Evolutionary conservation across 1,140 invertebrate genomes (phyloP).

Genomic region (Caenorhabditis elegans): DNA sequence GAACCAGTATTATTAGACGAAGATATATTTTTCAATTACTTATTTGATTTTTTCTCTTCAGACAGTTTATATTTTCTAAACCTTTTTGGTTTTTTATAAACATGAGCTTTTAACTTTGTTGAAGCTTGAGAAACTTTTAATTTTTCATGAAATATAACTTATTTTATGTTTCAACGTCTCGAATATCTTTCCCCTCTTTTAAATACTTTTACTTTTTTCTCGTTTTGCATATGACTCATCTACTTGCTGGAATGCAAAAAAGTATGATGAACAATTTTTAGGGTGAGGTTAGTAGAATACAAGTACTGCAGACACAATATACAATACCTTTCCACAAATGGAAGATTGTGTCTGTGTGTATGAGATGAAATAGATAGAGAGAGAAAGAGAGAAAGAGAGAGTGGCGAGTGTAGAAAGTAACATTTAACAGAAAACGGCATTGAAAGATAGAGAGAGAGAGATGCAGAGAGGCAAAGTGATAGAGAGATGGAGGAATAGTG

Average conservation of each 20-base stretch:
- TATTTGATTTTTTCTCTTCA: too few relatives aligned
- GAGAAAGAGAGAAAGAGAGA: not conserved
- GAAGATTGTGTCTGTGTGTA: not conserved
- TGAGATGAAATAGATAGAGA: not conserved
- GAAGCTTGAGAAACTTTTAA: too few relatives aligned
- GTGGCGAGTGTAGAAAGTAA: not conserved
- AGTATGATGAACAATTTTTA: slow-evolving; percentile 2
- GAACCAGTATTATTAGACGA: too few relatives aligned
- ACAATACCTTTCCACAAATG: slow-evolving; percentile 23
- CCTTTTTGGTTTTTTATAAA: too few relatives aligned
- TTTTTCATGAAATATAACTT: too few relatives aligned
- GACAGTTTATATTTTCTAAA: too few relatives aligned
- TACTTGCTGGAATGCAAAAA: too few relatives aligned
- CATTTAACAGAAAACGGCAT: not conserved
- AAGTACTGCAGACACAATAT: not conserved
- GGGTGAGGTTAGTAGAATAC: not conserved
- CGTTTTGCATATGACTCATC: slow-evolving; percentile 20
- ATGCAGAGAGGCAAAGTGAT: not conserved
- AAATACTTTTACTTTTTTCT: too few relatives aligned
- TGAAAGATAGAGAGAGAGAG: not conserved
- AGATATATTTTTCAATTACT: too few relatives aligned
- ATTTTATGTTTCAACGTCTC: too few relatives aligned
- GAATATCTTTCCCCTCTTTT: too few relatives aligned
- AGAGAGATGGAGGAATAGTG: not conserved
- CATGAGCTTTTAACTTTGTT: too few relatives aligned